phyloP scores from a whole-genome alignment of 1,140 invertebrate species.

The Magallana ariakensis region DNA sequence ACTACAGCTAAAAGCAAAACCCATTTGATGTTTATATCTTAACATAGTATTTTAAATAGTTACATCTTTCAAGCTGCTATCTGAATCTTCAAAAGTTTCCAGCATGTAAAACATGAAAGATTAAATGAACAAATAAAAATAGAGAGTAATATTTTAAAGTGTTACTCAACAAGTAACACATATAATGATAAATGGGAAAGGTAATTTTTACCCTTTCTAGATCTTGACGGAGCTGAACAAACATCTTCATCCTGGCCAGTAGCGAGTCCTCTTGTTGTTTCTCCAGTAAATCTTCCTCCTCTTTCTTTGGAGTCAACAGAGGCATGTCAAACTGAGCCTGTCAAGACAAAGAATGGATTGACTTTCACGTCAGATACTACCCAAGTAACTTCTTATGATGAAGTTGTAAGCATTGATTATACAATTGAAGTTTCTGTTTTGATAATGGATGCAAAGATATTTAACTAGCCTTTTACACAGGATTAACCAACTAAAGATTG shows the following conservation, averaged over 20 bases:
- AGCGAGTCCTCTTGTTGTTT: slow-evolving; percentile 86
- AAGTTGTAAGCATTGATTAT: no score
- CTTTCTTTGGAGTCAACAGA: slow-evolving; percentile 89
- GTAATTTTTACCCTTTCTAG: slow-evolving; percentile 86
- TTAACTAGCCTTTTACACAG: no score
- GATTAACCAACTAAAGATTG: no score
- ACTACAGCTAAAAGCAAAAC: background rate
- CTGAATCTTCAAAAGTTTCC: no score
- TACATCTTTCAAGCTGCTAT: no score
- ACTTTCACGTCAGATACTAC: background rate
- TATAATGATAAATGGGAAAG: background rate
- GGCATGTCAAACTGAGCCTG: slow-evolving; percentile 92
- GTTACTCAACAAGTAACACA: background rate
- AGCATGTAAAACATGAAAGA: background rate
- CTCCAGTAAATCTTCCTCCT: slow-evolving; percentile 88
- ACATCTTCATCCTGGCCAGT: slow-evolving; percentile 94
- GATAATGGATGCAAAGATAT: no score
- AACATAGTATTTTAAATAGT: no score
- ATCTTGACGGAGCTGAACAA: slow-evolving; percentile 96
- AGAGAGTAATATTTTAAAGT: background rate
- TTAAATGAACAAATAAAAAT: background rate
- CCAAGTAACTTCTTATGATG: no score
- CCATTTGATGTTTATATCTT: no score
- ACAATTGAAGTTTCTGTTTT: no score
- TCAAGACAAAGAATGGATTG: slow-evolving; percentile 39